phyloP scores from a whole-genome alignment of 2,113 vertebrate species.

The Thamnophis sirtalis region DNA sequence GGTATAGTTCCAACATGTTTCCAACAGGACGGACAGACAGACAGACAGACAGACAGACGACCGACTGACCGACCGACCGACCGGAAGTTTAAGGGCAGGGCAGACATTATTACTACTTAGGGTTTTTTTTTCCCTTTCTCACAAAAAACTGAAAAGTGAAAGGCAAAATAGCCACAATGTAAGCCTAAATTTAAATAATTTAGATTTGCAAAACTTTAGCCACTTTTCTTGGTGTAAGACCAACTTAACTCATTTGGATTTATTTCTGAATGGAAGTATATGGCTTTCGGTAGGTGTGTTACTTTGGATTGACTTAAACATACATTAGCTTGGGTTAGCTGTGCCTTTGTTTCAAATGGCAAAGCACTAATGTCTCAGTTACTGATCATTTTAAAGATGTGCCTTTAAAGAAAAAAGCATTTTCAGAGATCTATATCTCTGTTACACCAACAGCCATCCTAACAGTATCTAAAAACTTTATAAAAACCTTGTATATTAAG shows the following conservation, averaged over 20 bases:
- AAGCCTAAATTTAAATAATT: neutral
- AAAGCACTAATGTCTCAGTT: neutral
- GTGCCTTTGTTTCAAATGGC: neutral
- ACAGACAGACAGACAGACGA: rapidly evolving
- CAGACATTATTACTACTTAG: neutral
- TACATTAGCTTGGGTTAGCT: neutral
- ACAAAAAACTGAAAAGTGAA: neutral
- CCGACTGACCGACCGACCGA: neutral
- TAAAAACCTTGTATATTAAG: neutral
- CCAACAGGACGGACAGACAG: no score
- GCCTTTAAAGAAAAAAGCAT: neutral
- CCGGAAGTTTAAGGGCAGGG: neutral
- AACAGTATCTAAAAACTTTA: neutral
- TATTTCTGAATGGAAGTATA: neutral
- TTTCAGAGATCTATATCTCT: neutral
- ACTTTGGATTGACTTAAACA: neutral
- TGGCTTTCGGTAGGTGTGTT: neutral
- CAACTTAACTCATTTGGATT: neutral
- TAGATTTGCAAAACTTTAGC: neutral
- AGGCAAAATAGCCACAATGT: neutral
- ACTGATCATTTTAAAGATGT: neutral
- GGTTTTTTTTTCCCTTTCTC: neutral
- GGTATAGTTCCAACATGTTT: no score
- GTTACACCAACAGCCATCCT: neutral
- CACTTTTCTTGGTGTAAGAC: neutral